Evolutionary conservation across 92 coral and sea anemone genomes (phyloP), one percentile per base, ranked within the genome.

Genomic region (Parazoanthus swiftii): DNA sequence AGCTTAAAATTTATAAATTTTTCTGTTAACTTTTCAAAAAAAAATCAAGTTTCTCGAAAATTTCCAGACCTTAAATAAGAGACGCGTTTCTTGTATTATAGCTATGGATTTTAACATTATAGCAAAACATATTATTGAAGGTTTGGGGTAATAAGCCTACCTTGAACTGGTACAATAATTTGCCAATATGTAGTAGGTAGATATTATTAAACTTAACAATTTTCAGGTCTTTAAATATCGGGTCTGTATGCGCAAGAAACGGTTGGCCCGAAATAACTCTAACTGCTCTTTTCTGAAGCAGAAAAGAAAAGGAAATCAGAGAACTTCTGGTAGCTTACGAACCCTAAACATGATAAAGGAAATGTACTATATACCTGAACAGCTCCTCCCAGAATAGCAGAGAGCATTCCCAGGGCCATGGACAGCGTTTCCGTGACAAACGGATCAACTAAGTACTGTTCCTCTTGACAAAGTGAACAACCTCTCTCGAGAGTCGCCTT

Each of bases 351-450:
- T 54, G 42, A 36, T 14, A 43, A 23, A 20, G 59, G 25, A 39
- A 74, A 74, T 36, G 44, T 10, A 2, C 70, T 80, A 46, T 56
- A 54, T 13, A 92, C 98, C 96, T 93, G 89, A 14, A 81, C 93
- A 74, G 95, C 98, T 5, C 98, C 99, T 4, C 98, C 95, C 77
- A 97, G 85, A 67, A 97, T 87, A 4, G 98, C 98, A 1, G 99
- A 93, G 76, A 97, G 76, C 98, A 97, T 95, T 71, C 99, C 99
- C 65, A 95, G 81, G 25, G 98, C 94, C 98, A 97, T 93, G 35
- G 99, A 92, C 21, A 97, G 85, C 4, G 99, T 97, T 86, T 97
- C 98, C 20, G 98, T 76, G 51, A 92, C 81, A 81, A 97, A 89
- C 15, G 91, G 91, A 11, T 85, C 93, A 67, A 80, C 90, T 25